Conservation (phyloP, 1,140 invertebrate genomes). For the Lordiphosa stackelbergi region DNA sequence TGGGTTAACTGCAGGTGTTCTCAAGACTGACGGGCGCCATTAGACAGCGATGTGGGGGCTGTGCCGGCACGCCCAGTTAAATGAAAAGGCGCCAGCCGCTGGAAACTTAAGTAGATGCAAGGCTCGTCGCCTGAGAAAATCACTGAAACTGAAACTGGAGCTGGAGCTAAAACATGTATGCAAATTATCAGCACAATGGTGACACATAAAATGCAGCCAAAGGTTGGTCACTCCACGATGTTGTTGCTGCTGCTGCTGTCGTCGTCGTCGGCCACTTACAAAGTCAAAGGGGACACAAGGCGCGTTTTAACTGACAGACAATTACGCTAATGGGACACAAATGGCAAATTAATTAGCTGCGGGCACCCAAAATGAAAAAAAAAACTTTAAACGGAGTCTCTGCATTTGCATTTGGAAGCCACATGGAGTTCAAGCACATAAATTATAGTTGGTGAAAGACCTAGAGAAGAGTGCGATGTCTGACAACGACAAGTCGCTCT, state of each 20-base stretch:
- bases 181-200: constrained; percentile 48
- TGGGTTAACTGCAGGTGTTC: constrained; percentile 65
- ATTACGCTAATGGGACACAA: constrained; percentile 76
- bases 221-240: constrained; percentile 44
- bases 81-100: constrained; percentile 54
- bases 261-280: constrained; percentile 28
- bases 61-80: constrained; percentile 45
- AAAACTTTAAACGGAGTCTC: constrained; percentile 2
- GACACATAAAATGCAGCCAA: constrained; percentile 68
- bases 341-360: constrained; percentile 75
- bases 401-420: too few relatives aligned
- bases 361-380: constrained; percentile 16
- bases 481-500: too few relatives aligned
- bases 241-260: constrained; percentile 10
- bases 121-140: constrained; percentile 16
- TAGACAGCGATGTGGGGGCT: constrained; percentile 35
- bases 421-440: neutral
- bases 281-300: constrained; percentile 66
- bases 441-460: neutral
- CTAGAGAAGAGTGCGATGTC: too few relatives aligned
- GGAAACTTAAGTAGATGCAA: constrained; percentile 9
- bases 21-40: constrained; percentile 66
- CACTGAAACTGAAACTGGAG: constrained; percentile 1
- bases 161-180: constrained; percentile 17
- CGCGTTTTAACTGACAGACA: constrained; percentile 67